Base-by-base conservation (phyloP, 2,888 invertebrate species). In the Pollenia angustigena region DNA sequence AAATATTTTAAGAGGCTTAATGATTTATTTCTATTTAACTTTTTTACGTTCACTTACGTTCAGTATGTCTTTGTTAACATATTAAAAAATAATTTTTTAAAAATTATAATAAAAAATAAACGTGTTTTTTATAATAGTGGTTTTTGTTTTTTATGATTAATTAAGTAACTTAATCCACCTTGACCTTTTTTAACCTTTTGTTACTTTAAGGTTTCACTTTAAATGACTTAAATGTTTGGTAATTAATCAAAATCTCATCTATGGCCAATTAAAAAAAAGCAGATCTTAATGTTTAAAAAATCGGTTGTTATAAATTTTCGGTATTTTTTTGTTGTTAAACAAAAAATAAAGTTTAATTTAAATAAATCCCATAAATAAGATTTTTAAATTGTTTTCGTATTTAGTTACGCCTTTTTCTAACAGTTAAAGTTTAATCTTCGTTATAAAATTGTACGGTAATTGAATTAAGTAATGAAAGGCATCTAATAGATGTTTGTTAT, bases 351-450 rank as follows among this genome's bases (percentile, higher is more conserved):
- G 3, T 50, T 12, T 48, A 46, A 32, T 4, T 6, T 60, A 60
- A 58, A 79, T 80, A 82, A 83, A 46, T 76, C 60, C 64, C 64
- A 83, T 80, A 64, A 78, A 87, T 87, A 76, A 48, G 18, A 62
- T 68, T 84, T 81, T 81, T 48, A 81, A 78, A 54, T 46, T 12
- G 14, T 18, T 68, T 64, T 18, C 44, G 11, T 60, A 32, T 81
- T 66, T 66, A 18, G 76, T 50, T 71, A 64, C 75, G 54, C 79
- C 75, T 71, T 75, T 75, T 71, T 80, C 74, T 82, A 71, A 83
- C 75, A 83, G 64, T 75, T 76, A 8, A 58, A 8, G 1, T 18
- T 50, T 48, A 46, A 58, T 10, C 9, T 52, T 62, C 0, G 3
- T 14, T 18, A 66, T 32, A 8, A 54, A n/a, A 60, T 18, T 6